These are phyloP conservation scores for Heliconius hermathena DNA, from an alignment of 1,140 invertebrate genomes.

Conservation along the genomic window DNA sequence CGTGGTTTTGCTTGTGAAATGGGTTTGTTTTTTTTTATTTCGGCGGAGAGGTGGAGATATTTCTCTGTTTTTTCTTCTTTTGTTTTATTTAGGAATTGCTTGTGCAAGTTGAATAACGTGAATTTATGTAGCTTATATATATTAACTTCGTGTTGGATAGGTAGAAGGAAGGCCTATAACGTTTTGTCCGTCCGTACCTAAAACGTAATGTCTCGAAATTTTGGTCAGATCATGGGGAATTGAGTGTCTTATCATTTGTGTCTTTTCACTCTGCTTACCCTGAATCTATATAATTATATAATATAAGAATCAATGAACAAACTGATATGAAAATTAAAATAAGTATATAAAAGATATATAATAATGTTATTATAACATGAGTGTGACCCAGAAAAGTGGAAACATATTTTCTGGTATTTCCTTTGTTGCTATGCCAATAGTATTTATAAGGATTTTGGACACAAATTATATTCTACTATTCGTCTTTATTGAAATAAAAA, in stretches of 20 bases:
- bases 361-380: neutral
- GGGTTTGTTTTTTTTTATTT: neutral
- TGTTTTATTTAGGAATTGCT: too few relatives aligned
- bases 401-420: neutral
- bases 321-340: neutral
- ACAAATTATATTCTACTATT: neutral
- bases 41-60: too few relatives aligned
- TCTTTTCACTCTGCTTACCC: too few relatives aligned
- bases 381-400: neutral
- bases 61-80: too few relatives aligned
- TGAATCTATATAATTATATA: neutral
- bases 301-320: neutral
- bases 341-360: neutral
- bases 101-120: too few relatives aligned
- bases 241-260: too few relatives aligned
- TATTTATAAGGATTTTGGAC: neutral
- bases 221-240: too few relatives aligned
- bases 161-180: too few relatives aligned
- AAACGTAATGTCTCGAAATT: too few relatives aligned
- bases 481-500: neutral
- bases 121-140: too few relatives aligned
- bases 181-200: too few relatives aligned
- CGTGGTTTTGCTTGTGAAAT: neutral
- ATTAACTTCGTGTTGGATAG: too few relatives aligned
- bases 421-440: neutral